These are phyloP conservation scores for Catajapyx aquilonaris DNA, from an alignment of 1,140 invertebrate species.

Conservation along the genomic window DNA sequence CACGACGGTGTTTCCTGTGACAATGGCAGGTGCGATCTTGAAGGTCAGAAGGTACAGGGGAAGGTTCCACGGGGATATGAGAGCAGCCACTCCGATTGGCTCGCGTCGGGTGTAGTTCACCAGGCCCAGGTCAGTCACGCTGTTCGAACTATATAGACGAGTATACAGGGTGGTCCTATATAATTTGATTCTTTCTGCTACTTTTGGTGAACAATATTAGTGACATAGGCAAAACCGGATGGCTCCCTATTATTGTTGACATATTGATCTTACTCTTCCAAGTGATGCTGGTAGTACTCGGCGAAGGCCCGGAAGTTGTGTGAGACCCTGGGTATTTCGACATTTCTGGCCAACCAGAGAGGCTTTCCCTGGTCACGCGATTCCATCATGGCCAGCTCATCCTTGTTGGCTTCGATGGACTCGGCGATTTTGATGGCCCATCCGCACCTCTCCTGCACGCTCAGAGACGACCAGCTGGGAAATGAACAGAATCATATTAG, in stretches of 20 bases:
- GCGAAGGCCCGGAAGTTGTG: conserved; percentile 35
- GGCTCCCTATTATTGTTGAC: not conserved
- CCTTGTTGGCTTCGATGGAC: conserved; percentile 24
- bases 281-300: conserved; percentile 18
- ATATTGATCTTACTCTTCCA: conserved; percentile 13
- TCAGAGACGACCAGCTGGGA: conserved; percentile 19
- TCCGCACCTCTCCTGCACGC: conserved; percentile 15
- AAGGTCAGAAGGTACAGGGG: conserved; percentile 35
- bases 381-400: conserved; percentile 30
- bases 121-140: conserved; percentile 17
- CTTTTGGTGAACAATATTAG: no score
- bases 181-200: no score
- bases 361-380: conserved; percentile 37
- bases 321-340: conserved; percentile 34
- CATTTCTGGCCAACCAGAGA: conserved; percentile 23
- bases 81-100: conserved; percentile 31
- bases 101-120: conserved; percentile 28
- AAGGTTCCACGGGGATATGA: conserved; percentile 38
- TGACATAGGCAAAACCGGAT: no score
- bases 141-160: conserved; percentile 19
- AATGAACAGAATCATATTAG: conserved; percentile 5
- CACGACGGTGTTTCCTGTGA: conserved; percentile 33
- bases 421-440: conserved; percentile 27
- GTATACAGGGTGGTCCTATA: no score
- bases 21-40: conserved; percentile 34